Evolutionary conservation across 2,797 vertebrate genomes (phyloP).

Genomic region (Lacerta viridis): DNA sequence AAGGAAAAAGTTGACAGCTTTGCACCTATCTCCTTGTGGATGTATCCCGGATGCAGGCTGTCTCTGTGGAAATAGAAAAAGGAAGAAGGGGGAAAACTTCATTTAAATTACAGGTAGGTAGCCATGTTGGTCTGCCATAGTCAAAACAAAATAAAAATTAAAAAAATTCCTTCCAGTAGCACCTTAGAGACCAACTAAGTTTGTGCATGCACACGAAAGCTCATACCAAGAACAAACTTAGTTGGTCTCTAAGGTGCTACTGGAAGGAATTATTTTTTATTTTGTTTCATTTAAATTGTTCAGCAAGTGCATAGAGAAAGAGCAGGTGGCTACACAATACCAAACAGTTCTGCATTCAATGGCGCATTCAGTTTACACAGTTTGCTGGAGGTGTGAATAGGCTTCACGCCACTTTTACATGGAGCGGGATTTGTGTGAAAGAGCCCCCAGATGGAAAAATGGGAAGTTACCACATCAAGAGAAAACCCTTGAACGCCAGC

Average conservation of each 20-base stretch:
- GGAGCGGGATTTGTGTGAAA: background rate
- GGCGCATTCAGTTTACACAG: background rate
- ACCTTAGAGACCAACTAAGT: too few species aligned
- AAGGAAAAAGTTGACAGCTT: too few species aligned
- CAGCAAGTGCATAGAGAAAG: background rate
- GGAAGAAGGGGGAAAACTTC: too few species aligned
- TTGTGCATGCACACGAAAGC: too few species aligned
- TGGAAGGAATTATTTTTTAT: too few species aligned
- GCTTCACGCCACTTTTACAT: background rate
- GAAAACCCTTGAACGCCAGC: slow-evolving; percentile 31
- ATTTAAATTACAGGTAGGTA: too few species aligned
- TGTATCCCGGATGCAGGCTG: background rate
- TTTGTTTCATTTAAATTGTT: background rate
- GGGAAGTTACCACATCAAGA: slow-evolving; percentile 31
- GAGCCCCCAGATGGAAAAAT: background rate
- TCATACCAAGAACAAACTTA: too few species aligned
- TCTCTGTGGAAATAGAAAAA: background rate
- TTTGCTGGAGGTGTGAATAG: background rate
- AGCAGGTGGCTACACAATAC: background rate
- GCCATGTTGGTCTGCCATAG: too few species aligned
- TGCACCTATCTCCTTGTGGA: too few species aligned
- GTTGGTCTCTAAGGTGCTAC: too few species aligned
- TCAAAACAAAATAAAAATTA: too few species aligned
- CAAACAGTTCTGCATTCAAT: background rate
- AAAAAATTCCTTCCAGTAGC: too few species aligned